Evolutionary conservation across 2,113 vertebrate genomes (phyloP).

Genomic region (Strigops habroptila): DNA sequence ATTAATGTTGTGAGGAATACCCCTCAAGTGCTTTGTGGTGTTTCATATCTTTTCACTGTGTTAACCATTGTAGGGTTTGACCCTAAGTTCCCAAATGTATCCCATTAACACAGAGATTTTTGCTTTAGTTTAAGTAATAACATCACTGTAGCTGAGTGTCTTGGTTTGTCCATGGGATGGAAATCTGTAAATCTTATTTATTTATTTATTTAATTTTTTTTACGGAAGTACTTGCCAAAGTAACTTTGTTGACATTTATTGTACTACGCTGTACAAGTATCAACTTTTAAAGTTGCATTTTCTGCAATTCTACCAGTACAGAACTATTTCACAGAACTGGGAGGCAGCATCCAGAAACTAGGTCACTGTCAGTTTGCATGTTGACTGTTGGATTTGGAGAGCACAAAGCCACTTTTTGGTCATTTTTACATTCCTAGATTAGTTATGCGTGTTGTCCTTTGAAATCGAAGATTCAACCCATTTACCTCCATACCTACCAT

Average conservation of each 20-base stretch:
- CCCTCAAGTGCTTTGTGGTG: conserved; percentile 59
- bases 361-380: accelerated
- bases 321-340: neutral
- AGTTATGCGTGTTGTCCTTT: neutral
- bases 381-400: neutral
- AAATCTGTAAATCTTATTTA: neutral
- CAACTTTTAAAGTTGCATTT: neutral
- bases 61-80: conserved; percentile 30
- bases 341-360: neutral
- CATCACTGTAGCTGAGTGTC: neutral
- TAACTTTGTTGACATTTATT: neutral
- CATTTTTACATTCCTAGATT: neutral
- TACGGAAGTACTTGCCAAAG: neutral
- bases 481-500: neutral
- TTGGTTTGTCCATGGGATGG: neutral
- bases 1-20: conserved; percentile 72
- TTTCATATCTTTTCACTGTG: conserved; percentile 53
- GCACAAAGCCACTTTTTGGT: neutral
- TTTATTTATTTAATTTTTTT: neutral
- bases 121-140: neutral
- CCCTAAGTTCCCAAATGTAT: conserved; percentile 2
- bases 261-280: no score
- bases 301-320: neutral
- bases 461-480: accelerated
- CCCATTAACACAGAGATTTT: conserved; percentile 31